These are phyloP conservation scores for Zele albiditarsus DNA, from an alignment of 2,888 invertebrate species.

Conservation along the genomic window DNA sequence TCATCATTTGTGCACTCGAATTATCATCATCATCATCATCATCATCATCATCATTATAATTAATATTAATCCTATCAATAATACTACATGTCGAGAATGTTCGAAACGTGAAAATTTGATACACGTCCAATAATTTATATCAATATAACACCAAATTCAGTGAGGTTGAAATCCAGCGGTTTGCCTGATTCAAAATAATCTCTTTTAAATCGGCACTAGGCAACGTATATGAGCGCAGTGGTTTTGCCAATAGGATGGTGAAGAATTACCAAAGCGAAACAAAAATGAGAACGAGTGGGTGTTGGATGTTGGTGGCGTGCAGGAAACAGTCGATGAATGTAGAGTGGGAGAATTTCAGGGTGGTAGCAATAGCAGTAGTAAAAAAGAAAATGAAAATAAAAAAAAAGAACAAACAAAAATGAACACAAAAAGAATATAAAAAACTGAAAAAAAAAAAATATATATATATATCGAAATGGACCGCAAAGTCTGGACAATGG, in stretches of 20 bases:
- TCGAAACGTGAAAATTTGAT: conserved; percentile 35
- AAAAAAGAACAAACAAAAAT: neutral
- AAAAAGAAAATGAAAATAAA: neutral
- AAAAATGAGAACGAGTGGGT: conserved; percentile 27
- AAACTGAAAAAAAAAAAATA: neutral
- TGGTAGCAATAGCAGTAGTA: neutral
- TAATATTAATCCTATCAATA: conserved; percentile 21
- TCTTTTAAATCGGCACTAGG: conserved; percentile 26
- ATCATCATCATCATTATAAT: conserved; percentile 16
- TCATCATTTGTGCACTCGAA: conserved; percentile 21
- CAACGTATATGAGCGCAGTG: neutral
- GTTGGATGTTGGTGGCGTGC: neutral
- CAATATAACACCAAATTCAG: conserved; percentile 25
- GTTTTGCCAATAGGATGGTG: neutral
- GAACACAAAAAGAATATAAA: neutral
- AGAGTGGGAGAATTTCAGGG: neutral
- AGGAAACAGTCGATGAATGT: neutral
- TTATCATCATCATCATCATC: conserved; percentile 26
- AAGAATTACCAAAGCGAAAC: conserved; percentile 24
- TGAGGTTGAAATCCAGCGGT: conserved; percentile 29
- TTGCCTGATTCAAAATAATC: conserved; percentile 36
- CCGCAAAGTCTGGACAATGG: conserved; percentile 28
- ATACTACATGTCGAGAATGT: neutral
- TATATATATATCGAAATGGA: conserved; percentile 21
- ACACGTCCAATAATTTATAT: conserved; percentile 40